These are phyloP conservation scores for Ceramica pisi DNA, from an alignment of 2,888 invertebrate species.

Conservation along the genomic window DNA sequence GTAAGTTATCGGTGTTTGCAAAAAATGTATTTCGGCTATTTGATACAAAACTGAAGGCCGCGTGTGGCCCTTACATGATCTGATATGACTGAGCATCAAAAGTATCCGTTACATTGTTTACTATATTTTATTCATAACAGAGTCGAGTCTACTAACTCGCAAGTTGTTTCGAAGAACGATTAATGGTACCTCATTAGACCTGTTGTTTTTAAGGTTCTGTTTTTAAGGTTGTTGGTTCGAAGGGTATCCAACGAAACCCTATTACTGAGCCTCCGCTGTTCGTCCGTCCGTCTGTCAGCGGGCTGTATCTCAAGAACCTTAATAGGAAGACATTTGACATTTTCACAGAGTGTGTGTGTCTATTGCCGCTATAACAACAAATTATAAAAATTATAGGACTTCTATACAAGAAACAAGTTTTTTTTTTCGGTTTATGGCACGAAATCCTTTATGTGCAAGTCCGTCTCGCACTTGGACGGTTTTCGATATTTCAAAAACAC, in stretches of 20 bases:
- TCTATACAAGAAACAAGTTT: no score
- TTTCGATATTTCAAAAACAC: neutral
- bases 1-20: slow-evolving; percentile 22
- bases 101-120: slow-evolving; percentile 31
- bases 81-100: slow-evolving; percentile 32
- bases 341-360: no score
- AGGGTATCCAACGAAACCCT: no score
- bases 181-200: neutral
- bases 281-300: no score
- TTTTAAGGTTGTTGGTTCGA: no score
- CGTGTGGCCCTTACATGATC: slow-evolving; percentile 34
- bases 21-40: slow-evolving; percentile 39
- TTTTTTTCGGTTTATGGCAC: no score
- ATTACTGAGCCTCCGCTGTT: no score
- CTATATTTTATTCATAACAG: slow-evolving; percentile 22
- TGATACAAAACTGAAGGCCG: slow-evolving; percentile 38
- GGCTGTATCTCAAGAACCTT: no score
- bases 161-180: neutral
- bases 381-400: no score
- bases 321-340: no score
- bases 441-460: no score
- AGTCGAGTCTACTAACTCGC: neutral
- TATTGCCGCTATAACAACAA: no score
- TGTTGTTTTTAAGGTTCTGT: neutral
- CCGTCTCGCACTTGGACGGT: neutral